phyloP scores from a whole-genome alignment of 2,888 invertebrate genomes.

The Ectropis crepuscularia region DNA sequence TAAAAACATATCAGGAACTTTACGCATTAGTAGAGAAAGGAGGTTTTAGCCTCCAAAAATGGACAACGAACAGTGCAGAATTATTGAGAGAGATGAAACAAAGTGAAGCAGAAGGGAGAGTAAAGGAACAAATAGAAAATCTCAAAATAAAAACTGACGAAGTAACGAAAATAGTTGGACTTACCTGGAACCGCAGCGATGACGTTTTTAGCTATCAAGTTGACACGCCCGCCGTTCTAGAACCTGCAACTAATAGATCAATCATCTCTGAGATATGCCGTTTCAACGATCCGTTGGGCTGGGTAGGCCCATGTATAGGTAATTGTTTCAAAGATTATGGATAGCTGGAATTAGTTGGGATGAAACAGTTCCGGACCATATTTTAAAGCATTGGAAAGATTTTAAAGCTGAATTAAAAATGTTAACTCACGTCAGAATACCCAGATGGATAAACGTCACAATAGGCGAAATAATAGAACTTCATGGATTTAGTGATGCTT shows the following conservation, averaged over 20 bases:
- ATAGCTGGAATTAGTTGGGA: not conserved
- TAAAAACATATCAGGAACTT: too few relatives aligned
- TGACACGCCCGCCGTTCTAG: not conserved
- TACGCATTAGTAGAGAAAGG: too few relatives aligned
- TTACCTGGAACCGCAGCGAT: not conserved
- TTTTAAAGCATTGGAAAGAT: too few relatives aligned
- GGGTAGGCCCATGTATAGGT: not conserved
- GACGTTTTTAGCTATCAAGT: not conserved
- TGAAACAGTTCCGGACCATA: too few relatives aligned
- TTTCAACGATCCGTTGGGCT: not conserved
- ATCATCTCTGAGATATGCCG: not conserved
- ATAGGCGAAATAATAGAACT: too few relatives aligned
- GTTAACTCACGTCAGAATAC: too few relatives aligned
- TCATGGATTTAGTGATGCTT: not conserved
- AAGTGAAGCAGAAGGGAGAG: not conserved
- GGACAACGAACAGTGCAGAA: not conserved
- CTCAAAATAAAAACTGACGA: conserved; percentile 2
- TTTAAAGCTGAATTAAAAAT: too few relatives aligned
- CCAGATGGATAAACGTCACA: too few relatives aligned
- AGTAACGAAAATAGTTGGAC: too few relatives aligned
- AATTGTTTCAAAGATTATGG: not conserved
- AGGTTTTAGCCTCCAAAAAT: not conserved
- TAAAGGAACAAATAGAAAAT: not conserved
- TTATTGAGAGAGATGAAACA: not conserved
- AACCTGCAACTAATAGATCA: conserved; percentile 1